Evolutionary conservation across 2,797 vertebrate genomes (phyloP).

Genomic region (Gallinago nigripennis): DNA sequence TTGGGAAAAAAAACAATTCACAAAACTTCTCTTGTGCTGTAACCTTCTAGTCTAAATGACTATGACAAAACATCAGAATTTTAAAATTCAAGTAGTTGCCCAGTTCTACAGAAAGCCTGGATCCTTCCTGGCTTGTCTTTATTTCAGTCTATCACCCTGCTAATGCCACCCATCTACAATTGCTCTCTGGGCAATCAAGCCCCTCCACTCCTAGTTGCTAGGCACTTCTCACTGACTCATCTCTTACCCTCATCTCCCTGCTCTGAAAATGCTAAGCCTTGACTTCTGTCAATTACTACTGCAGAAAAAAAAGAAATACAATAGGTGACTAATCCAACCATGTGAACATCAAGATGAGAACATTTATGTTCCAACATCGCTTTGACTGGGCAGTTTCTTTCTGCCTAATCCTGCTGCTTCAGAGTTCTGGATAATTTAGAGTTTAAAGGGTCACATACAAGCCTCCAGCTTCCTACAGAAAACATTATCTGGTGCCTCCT

Average conservation of each 20-base stretch:
- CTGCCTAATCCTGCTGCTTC: not conserved
- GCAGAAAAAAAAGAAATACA: not conserved
- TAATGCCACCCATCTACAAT: accelerated
- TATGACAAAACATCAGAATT: not conserved
- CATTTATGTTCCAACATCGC: not conserved
- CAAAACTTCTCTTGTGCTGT: not conserved
- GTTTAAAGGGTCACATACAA: not conserved
- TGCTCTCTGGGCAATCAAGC: not conserved
- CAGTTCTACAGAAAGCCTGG: not conserved
- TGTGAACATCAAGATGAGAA: not conserved
- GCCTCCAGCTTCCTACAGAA: not conserved
- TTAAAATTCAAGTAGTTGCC: not conserved
- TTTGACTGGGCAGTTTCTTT: not conserved
- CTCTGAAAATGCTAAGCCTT: not conserved
- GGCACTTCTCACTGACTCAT: not conserved
- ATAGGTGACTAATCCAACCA: not conserved
- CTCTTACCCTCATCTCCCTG: not conserved
- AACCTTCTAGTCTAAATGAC: not conserved
- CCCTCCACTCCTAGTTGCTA: not conserved
- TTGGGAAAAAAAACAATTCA: not conserved
- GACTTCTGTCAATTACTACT: not conserved
- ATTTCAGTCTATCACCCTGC: not conserved
- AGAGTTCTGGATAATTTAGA: not conserved
- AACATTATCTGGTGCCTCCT: not conserved
- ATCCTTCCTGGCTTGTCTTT: not conserved